Base-by-base conservation (phyloP, 2,888 invertebrate genomes). In the Watsonalla binaria region DNA sequence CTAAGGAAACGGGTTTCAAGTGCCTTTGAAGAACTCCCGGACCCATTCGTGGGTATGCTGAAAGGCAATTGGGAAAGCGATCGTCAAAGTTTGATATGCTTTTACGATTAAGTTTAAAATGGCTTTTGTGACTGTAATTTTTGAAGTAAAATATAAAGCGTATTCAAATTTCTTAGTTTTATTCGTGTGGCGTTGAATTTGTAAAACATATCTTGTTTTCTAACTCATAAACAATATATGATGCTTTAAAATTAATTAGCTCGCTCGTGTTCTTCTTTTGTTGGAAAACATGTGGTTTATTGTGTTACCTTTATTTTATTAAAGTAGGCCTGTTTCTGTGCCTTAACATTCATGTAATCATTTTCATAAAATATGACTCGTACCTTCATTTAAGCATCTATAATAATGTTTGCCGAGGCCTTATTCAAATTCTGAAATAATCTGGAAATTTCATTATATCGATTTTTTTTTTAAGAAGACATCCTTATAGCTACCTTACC, bases 11-110 rank as follows among this genome's bases (percentile, higher is more conserved):
- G 33, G n/a, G 53, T 79, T 54, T 57, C 63, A 53, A 68, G 69
- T 56, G 80, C 77, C 51, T 81, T 80, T 61, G 70, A 76, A 66
- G 57, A 66, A 54, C 73, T 80, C 42, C 77, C 78, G 34, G 63
- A 62, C 51, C 63, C 75, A 13, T 72, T 78, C 45, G 66, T 74
- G 42, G 63, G 56, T 9, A 63, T 65, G 70, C 56, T 70, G 51
- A 70, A 62, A 62, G 78, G 78, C 58, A 55, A 39, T 78, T 4
- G 77, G 76, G 0, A 80, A 77, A 45, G 63, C 70, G 6, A 60
- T 77, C 50, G 74, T 79, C 62, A 76, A 73, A 72, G 45, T 78
- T 57, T 77, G 59, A 72, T 70, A 47, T n/a, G 0, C 34, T 14
- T 34, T 54, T 46, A 15, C 5, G 33, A 50, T 65, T 61, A 59